These are phyloP conservation scores for Habroteleia sp. DNA, from an alignment of 2,888 invertebrate genomes.

Conservation along the genomic window DNA sequence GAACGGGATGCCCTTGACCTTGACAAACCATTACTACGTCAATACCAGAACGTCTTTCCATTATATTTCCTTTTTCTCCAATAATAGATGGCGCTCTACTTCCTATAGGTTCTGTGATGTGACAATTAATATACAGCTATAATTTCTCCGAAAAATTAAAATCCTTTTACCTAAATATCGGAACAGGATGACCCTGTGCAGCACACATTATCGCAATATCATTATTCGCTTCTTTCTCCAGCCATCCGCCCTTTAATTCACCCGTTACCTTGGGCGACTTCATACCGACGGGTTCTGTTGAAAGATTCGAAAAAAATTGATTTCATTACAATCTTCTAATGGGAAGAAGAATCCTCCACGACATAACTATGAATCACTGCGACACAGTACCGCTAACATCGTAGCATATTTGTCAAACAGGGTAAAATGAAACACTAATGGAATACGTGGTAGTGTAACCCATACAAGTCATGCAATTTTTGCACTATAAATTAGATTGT, in stretches of 20 bases:
- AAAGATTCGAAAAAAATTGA: background rate
- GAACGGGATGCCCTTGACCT: constrained; percentile 87
- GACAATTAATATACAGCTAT: constrained; percentile 30
- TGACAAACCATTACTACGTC: constrained; percentile 83
- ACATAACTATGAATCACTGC: too few species aligned
- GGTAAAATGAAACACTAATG: too few species aligned
- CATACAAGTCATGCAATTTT: background rate
- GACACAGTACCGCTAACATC: too few species aligned
- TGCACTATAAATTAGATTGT: constrained; percentile 53
- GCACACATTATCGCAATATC: constrained; percentile 85
- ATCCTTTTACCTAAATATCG: constrained; percentile 83
- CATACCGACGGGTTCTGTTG: constrained; percentile 83
- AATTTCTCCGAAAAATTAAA: background rate
- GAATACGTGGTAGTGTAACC: background rate
- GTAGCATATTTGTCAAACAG: too few species aligned
- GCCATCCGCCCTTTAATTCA: constrained; percentile 81
- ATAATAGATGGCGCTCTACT: constrained; percentile 83
- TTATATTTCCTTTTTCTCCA: constrained; percentile 81
- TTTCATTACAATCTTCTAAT: background rate
- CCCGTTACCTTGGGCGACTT: constrained; percentile 83
- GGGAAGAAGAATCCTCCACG: background rate
- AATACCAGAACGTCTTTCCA: constrained; percentile 79
- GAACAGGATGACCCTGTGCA: constrained; percentile 84
- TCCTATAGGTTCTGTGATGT: constrained; percentile 82
- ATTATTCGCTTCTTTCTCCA: constrained; percentile 68